Evolutionary conservation across 2,888 invertebrate species (phyloP).

Genomic region (Oegoconia quadripuncta): DNA sequence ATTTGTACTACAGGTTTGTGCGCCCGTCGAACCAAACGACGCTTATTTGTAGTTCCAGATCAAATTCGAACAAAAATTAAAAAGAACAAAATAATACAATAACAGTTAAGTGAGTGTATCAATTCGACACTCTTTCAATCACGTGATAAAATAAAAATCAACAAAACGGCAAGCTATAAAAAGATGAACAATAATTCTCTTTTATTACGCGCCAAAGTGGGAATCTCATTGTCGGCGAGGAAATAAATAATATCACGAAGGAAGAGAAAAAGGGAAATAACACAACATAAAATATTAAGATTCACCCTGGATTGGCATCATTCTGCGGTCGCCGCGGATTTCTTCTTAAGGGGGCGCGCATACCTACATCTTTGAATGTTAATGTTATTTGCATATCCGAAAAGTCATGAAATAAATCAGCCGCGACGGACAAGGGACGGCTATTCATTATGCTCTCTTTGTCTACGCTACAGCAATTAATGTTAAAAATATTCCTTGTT

Average conservation of each 20-base stretch:
- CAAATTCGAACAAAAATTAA: too few species aligned
- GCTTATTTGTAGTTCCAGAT: too few species aligned
- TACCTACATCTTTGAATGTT: slow-evolving; percentile 75
- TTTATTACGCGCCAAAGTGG: slow-evolving; percentile 77
- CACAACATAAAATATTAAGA: slow-evolving; percentile 79
- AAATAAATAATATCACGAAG: slow-evolving; percentile 77
- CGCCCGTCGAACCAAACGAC: too few species aligned
- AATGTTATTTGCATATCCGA: slow-evolving; percentile 78
- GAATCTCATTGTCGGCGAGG: slow-evolving; percentile 77
- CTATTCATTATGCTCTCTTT: slow-evolving; percentile 67
- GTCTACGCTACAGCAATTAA: slow-evolving; percentile 69
- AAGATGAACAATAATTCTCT: slow-evolving; percentile 78
- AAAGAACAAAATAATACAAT: too few species aligned
- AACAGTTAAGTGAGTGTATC: slow-evolving; percentile 20
- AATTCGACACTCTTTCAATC: slow-evolving; percentile 60
- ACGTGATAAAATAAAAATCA: slow-evolving; percentile 60
- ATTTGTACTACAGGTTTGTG: too few species aligned
- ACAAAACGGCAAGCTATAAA: slow-evolving; percentile 71
- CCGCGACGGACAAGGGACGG: slow-evolving; percentile 73
- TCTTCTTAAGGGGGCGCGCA: slow-evolving; percentile 59
- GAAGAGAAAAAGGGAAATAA: slow-evolving; percentile 76
- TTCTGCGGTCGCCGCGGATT: slow-evolving; percentile 71
- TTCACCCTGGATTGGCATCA: slow-evolving; percentile 77
- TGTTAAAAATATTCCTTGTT: slow-evolving; percentile 47
- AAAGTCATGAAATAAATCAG: slow-evolving; percentile 79